Conservation (phyloP, 1,140 invertebrate species). For the Nautilus pompilius region DNA sequence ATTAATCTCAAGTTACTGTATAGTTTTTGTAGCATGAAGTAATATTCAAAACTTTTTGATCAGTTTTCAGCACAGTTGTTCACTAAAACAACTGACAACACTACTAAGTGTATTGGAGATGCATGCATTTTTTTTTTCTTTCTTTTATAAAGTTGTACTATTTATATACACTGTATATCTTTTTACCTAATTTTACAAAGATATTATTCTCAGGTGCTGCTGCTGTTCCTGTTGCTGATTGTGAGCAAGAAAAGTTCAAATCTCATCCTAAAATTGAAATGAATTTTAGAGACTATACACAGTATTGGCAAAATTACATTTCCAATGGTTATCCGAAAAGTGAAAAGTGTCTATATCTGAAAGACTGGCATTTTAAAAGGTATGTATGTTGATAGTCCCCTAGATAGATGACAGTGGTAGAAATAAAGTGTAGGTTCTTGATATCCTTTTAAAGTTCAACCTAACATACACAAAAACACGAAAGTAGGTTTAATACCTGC, state of each 20-base stretch:
- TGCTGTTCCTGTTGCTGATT: constrained; percentile 75
- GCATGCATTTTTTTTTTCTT: background rate
- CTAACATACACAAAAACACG: no score
- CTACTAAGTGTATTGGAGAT: background rate
- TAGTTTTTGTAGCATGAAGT: background rate
- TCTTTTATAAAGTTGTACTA: background rate
- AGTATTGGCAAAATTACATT: constrained; percentile 28
- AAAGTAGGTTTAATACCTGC: no score
- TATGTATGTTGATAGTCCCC: constrained; percentile 9
- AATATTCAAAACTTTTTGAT: background rate
- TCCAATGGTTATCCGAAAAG: constrained; percentile 8
- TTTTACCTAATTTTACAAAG: no score
- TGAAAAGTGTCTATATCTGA: constrained; percentile 46
- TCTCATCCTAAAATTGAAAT: constrained; percentile 66
- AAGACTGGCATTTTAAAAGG: constrained; percentile 57
- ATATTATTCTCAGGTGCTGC: constrained; percentile 59
- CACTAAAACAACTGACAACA: background rate
- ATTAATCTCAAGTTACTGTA: no score
- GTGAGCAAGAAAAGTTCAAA: constrained; percentile 69
- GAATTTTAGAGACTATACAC: constrained; percentile 50
- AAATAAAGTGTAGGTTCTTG: background rate
- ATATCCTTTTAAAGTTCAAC: background rate
- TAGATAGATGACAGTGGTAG: background rate
- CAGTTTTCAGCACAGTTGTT: background rate
- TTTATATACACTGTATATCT: constrained; percentile 7